Evolutionary conservation across 2,888 invertebrate species (phyloP).

Genomic region (Cosmia trapezina): DNA sequence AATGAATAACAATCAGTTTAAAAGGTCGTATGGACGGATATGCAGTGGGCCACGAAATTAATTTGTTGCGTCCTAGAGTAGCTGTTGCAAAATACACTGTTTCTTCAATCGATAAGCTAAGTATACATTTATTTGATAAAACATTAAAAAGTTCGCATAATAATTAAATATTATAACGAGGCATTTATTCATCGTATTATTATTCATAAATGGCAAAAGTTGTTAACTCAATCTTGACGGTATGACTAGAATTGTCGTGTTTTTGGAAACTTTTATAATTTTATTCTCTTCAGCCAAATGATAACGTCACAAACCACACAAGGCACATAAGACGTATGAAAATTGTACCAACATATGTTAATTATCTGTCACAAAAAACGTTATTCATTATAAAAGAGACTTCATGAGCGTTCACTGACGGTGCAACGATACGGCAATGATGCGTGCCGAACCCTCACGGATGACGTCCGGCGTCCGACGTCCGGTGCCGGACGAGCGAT

Average conservation of each 20-base stretch:
- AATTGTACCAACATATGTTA: constrained; percentile 5
- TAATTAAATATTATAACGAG: neutral
- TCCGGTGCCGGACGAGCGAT: constrained; percentile 51
- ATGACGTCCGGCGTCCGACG: constrained; percentile 49
- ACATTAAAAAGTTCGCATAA: neutral
- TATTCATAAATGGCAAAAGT: constrained; percentile 19
- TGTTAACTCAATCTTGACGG: neutral
- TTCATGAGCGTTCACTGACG: constrained; percentile 26
- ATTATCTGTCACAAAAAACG: constrained; percentile 15
- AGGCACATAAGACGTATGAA: neutral
- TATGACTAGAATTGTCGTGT: neutral
- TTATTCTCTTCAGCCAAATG: neutral
- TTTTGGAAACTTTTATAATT: neutral
- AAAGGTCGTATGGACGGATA: constrained; percentile 48
- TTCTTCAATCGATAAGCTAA: constrained; percentile 17
- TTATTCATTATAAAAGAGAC: constrained; percentile 16
- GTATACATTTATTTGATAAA: neutral
- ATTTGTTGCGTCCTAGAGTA: constrained; percentile 43
- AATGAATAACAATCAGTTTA: constrained; percentile 64
- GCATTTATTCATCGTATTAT: neutral
- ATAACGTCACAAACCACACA: neutral
- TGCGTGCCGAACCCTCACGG: constrained; percentile 53
- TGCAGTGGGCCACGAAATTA: constrained; percentile 58
- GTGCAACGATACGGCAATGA: constrained; percentile 59
- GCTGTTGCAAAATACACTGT: constrained; percentile 19